Conservation (phyloP, 2,888 invertebrate genomes). For the Ichneumoninae sp. region DNA sequence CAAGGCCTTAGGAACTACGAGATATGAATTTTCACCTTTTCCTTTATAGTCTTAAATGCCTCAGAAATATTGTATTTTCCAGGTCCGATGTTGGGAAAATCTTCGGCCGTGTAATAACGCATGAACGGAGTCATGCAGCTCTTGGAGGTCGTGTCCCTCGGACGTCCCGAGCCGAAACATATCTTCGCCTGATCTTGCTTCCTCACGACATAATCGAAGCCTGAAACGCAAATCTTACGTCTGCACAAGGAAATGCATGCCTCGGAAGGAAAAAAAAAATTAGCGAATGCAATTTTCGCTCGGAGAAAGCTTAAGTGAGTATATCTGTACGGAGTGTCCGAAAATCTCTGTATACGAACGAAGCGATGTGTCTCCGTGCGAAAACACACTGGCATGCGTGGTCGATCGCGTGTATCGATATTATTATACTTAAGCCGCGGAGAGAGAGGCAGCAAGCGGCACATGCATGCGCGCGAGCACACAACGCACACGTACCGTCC, state of each 20-base stretch:
- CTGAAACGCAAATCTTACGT: slow-evolving; percentile 64
- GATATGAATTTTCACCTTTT: slow-evolving; percentile 70
- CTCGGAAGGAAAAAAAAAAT: neutral
- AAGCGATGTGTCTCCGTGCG: slow-evolving; percentile 37
- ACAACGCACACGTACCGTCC: slow-evolving; percentile 71
- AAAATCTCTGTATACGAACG: slow-evolving; percentile 29
- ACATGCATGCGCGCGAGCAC: slow-evolving; percentile 64
- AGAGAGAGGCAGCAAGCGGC: slow-evolving; percentile 12
- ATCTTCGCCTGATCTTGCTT: slow-evolving; percentile 76
- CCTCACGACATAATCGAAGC: slow-evolving; percentile 76
- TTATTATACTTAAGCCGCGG: slow-evolving; percentile 42
- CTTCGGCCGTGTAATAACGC: slow-evolving; percentile 74
- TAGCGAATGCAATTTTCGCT: neutral
- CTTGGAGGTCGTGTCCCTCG: slow-evolving; percentile 74
- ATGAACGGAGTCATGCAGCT: slow-evolving; percentile 77
- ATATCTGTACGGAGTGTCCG: slow-evolving; percentile 32
- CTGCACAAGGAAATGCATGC: neutral
- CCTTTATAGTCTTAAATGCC: slow-evolving; percentile 74
- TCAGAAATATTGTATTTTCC: slow-evolving; percentile 74
- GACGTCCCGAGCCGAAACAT: slow-evolving; percentile 79
- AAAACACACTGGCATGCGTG: slow-evolving; percentile 35
- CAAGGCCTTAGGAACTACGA: neutral
- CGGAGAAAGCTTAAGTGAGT: slow-evolving; percentile 31
- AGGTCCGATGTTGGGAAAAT: slow-evolving; percentile 75
- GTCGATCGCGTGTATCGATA: slow-evolving; percentile 64